phyloP scores from a whole-genome alignment of 2,797 vertebrate species.

The Rhabdophis nuchalis region DNA sequence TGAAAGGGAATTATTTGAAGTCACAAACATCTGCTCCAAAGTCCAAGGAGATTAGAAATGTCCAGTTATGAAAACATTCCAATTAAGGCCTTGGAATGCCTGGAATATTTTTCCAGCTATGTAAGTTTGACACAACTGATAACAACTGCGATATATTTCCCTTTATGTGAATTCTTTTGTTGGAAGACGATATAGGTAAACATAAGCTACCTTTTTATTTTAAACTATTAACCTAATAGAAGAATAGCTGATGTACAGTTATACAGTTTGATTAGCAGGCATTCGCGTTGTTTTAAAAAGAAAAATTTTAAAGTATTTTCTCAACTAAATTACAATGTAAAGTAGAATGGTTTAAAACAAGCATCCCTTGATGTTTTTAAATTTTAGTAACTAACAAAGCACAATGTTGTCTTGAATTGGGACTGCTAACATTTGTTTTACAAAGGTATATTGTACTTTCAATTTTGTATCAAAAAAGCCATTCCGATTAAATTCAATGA shows the following conservation, averaged over 20 bases:
- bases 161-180: conserved; percentile 68
- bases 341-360: not conserved
- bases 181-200: conserved; percentile 61
- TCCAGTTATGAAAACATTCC: conserved; percentile 65
- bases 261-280: conserved; percentile 48
- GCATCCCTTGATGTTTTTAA: not conserved
- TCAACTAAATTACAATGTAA: not conserved
- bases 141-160: conserved; percentile 58
- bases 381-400: not conserved
- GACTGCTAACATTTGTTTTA: not conserved
- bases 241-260: conserved; percentile 44
- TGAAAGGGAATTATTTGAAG: conserved; percentile 68
- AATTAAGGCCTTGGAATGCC: conserved; percentile 69
- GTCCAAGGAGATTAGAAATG: conserved; percentile 64
- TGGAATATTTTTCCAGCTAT: conserved; percentile 65
- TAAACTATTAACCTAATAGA: conserved; percentile 50
- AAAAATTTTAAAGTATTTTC: not conserved
- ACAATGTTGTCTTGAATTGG: not conserved
- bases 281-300: not conserved
- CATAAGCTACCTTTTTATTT: conserved; percentile 46
- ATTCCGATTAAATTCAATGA: not conserved
- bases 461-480: not conserved
- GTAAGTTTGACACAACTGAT: conserved; percentile 63
- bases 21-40: conserved; percentile 68
- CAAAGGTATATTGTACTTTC: not conserved